Base-by-base conservation (phyloP, 2,888 invertebrate genomes). In the Drosophila monieri region DNA sequence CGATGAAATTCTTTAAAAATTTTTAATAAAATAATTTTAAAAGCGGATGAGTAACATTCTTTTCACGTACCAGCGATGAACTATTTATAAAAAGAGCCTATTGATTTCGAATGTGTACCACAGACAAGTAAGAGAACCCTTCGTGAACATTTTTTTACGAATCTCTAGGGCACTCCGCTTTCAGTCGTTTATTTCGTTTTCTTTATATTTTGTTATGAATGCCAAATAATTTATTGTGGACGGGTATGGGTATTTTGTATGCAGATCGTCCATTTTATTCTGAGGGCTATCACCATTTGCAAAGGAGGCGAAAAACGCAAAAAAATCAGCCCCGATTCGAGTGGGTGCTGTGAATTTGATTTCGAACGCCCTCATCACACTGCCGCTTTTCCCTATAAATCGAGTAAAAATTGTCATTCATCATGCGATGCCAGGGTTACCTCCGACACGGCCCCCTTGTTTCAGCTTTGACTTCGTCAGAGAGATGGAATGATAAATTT, bases 341-440 rank as follows among this genome's bases (percentile, higher is more conserved):
- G 23, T 37, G 49, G 6, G 43, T 53, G 6, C 27, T 30, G 44
- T 25, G 46, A 41, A 52, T 67, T 14, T 41, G 52, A 56, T 55
- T 70, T 27, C 46, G 62, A 32, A 25, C 15, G 21, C 43, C 55
- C 53, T 52, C 61, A 41, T 51, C 54, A 37, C 35, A 27, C 55
- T 59, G 44, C 44, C 32, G 14, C 27, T 23, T 39, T 39, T 59
- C 52, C 58, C 58, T 56, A 55, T 67, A 85, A 88, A 83, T 88
- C 84, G 74, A 67, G 72, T 78, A 76, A 78, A 89, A 83, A 76
- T 78, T 77, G 78, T 81, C 85, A 88, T 77, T 86, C 75, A 80
- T 81, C 89, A 86, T 77, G 85, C 79, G 49, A 73, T 54, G 69
- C 39, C 56, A 37, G 12, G 39, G 39, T 27, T 56, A 58, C 59